phyloP scores from a whole-genome alignment of 2,797 vertebrate species.

The Poeciliopsis infans region DNA sequence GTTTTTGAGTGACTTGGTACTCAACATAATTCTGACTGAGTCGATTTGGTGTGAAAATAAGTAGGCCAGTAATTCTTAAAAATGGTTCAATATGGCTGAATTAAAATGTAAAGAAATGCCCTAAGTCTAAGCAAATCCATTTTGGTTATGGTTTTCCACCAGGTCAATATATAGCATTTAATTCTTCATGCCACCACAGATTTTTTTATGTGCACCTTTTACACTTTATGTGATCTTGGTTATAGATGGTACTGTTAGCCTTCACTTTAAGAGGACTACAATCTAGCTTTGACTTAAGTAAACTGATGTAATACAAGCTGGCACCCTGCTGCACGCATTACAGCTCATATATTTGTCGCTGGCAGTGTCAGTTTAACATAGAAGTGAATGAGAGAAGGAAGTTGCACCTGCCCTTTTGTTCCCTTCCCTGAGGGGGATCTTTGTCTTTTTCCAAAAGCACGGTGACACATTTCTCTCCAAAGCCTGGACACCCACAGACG shows the following conservation, averaged over 20 bases:
- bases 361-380: constrained; percentile 70
- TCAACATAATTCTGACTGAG: too few relatives aligned
- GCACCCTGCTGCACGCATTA: constrained; percentile 46
- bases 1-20: too few relatives aligned
- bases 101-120: neutral
- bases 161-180: neutral
- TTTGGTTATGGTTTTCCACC: neutral
- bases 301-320: constrained; percentile 50
- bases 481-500: constrained; percentile 82
- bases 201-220: neutral
- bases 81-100: neutral
- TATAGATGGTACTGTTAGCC: constrained; percentile 3
- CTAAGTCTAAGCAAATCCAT: neutral
- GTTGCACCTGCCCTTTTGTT: constrained; percentile 94
- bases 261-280: constrained; percentile 2
- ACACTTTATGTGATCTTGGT: constrained; percentile 7
- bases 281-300: constrained; percentile 21
- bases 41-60: neutral
- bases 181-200: constrained; percentile 5
- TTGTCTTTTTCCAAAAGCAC: constrained; percentile 85
- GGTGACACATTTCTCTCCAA: constrained; percentile 28
- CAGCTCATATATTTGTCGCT: constrained; percentile 61
- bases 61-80: neutral
- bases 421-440: constrained; percentile 83
- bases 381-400: constrained; percentile 86